These are phyloP conservation scores for Drosophila stalkeri DNA, from an alignment of 2,888 invertebrate genomes.

Conservation along the genomic window DNA sequence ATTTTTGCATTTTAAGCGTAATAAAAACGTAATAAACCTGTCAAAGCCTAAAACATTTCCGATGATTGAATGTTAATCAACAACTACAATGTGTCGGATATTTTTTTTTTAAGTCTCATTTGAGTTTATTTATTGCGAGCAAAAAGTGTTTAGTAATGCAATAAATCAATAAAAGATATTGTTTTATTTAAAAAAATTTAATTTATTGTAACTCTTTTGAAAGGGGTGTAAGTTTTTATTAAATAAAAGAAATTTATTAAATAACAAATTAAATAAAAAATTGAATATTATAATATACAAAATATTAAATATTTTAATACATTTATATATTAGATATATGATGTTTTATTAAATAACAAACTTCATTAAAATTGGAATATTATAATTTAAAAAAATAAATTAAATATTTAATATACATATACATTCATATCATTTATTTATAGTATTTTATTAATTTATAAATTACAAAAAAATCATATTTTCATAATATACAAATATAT, in stretches of 20 bases:
- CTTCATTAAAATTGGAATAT: too few species aligned
- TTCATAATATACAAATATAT: too few species aligned
- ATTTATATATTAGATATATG: not conserved
- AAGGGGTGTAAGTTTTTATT: not conserved
- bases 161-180: not conserved
- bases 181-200: not conserved
- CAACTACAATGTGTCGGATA: not conserved
- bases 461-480: too few species aligned
- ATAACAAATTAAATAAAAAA: not conserved
- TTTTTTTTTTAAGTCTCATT: not conserved
- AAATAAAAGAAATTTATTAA: not conserved
- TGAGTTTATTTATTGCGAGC: not conserved
- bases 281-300: not conserved
- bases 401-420: too few species aligned
- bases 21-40: constrained; percentile 24
- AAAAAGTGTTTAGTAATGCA: not conserved
- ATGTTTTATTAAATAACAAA: too few species aligned
- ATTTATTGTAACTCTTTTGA: not conserved
- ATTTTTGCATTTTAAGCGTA: constrained; percentile 10
- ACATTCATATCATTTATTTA: too few species aligned
- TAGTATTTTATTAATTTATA: too few species aligned
- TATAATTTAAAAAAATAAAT: too few species aligned
- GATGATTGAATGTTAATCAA: constrained; percentile 19
- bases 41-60: constrained; percentile 9
- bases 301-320: not conserved